Conservation (phyloP, 2,888 invertebrate genomes). For the Pristionchus fissidentatus region DNA sequence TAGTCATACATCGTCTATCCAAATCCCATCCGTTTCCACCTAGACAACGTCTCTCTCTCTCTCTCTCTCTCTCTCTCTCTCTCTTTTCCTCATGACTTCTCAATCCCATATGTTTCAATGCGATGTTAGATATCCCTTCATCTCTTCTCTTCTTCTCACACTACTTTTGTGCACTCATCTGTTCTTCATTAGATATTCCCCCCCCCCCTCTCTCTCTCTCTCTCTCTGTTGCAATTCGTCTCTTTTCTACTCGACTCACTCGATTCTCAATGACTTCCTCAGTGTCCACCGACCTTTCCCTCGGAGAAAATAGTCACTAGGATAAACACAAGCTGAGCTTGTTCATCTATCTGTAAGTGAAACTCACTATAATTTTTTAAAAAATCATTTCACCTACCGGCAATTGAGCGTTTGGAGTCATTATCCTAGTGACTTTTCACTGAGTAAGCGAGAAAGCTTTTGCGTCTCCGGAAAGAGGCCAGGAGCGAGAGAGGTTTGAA, state of each 20-base stretch:
- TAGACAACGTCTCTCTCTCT: neutral
- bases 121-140: too few relatives aligned
- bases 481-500: too few relatives aligned
- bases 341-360: neutral
- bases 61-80: neutral
- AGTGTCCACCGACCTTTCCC: neutral
- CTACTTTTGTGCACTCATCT: constrained; percentile 12
- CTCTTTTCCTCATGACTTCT: neutral
- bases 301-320: too few relatives aligned
- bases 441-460: too few relatives aligned
- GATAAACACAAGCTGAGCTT: too few relatives aligned
- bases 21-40: neutral
- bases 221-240: constrained; percentile 18
- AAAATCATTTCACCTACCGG: neutral
- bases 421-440: too few relatives aligned
- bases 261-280: constrained; percentile 14
- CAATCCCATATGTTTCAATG: too few relatives aligned
- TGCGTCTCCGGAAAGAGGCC: too few relatives aligned
- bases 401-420: too few relatives aligned
- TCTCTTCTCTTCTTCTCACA: neutral
- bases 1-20: neutral
- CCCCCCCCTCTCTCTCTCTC: neutral
- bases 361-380: neutral
- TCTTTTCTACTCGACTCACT: constrained; percentile 11
- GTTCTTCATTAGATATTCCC: constrained; percentile 33